Base-by-base conservation (phyloP, 2,888 invertebrate genomes). In the Euphydryas editha region DNA sequence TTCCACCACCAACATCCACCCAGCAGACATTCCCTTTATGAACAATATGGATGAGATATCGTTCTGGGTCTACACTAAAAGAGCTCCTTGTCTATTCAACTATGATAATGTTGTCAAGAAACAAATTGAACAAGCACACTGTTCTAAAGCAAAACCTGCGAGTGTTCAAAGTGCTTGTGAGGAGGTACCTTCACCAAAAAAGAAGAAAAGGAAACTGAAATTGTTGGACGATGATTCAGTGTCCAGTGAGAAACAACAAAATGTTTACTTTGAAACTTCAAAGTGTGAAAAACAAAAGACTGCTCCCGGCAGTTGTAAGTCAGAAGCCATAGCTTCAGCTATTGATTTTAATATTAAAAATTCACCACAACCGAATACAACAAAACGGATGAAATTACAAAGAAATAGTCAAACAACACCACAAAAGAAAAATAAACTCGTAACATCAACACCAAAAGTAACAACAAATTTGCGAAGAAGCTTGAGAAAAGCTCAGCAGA, bases 11-110 rank as follows among this genome's bases (percentile, higher is more conserved):
- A 59, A 57, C 59, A 58, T 37, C 21, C 70, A 56, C 47, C 61
- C 70, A 51, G 20, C 59, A 44, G 72, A 76, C 72, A 11, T 55
- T 86, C 87, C 87, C 87, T 87, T 88, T 88, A 88, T 90, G 84
- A 90, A 74, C 82, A 85, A 82, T 71, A 91, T 92, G 88, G 92
- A 92, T 71, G 92, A 92, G 76, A 92, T 93, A 79, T 78, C 86
- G 1, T 92, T 85, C 73, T 93, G 93, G 93, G 82, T 93, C 37
- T 82, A 84, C 72, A 92, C 93, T 1, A 88, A 88, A 71, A 81
- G 89, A 76, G 89, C 93, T 15, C 93, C 93, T 0, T 93, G 92
- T 81, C 87, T 92, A 46, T 84, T 86, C 75, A 85, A 84, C 74
- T 88, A 87, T 81, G 89, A 91, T 56, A 86, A 83, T 75, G 73